Percentiles rank a stretch among this genome's conserved stretches.
Conservation (phyloP, 2,797 vertebrate genomes). For the Sebastes dallii region DNA sequence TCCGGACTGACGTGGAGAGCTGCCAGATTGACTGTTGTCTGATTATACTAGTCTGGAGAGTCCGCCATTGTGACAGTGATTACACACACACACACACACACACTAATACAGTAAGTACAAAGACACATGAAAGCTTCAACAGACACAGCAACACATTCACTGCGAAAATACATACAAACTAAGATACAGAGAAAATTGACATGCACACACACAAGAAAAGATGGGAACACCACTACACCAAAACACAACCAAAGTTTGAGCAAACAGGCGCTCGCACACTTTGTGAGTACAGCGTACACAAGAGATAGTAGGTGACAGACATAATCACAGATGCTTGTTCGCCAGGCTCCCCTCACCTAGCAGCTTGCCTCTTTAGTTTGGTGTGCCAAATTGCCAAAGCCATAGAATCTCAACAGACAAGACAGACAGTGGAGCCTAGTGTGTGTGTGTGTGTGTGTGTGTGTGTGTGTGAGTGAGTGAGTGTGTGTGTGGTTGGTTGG, state of each 20-base stretch:
- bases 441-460: slow-evolving; percentile 11
- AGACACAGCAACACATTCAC: slow-evolving; percentile 17
- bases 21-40: slow-evolving; percentile 75
- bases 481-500: slow-evolving; percentile 35
- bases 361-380: slow-evolving; percentile 72
- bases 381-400: slow-evolving; percentile 74
- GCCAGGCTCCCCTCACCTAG: slow-evolving; percentile 71
- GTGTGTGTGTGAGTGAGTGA: background rate
- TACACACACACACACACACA: slow-evolving; percentile 22
- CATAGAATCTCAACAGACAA: slow-evolving; percentile 68
- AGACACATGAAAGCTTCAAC: slow-evolving; percentile 21
- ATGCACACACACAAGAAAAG: slow-evolving; percentile 4
- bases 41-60: slow-evolving; percentile 73
- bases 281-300: slow-evolving; percentile 43
- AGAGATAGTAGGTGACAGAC: slow-evolving; percentile 74
- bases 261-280: slow-evolving; percentile 9
- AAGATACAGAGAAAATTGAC: slow-evolving; percentile 2
- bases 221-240: background rate
- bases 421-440: slow-evolving; percentile 56
- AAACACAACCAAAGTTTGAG: slow-evolving; percentile 31
- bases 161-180: background rate
- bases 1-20: slow-evolving; percentile 50
- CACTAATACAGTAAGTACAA: slow-evolving; percentile 21
- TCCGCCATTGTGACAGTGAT: slow-evolving; percentile 51
- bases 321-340: slow-evolving; percentile 75